Evolutionary conservation across 2,797 vertebrate species (phyloP), one percentile per base, ranked within the genome.

Genomic region (Clarias platycephalus): DNA sequence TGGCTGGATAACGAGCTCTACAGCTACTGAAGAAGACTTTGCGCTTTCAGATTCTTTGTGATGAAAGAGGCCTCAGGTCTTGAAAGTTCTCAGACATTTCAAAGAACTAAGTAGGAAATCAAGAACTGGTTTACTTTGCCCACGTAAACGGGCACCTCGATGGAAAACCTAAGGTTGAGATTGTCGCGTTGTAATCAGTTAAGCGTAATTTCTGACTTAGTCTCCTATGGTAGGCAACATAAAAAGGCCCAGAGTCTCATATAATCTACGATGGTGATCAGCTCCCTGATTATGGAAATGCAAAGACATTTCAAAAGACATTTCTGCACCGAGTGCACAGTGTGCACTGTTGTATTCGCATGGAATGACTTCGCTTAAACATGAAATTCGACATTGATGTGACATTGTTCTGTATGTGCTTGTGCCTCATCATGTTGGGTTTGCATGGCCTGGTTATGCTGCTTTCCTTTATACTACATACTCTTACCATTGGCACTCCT

Each of bases 1-100:
- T 96, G 96, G 96, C 95, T 96, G 72, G 87, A 91, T 60, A 89
- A 88, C 49, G 90, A 91, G 87, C 91, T 84, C 89, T 86, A 86
- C 24, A 40, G 80, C 40, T 86, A 86, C 74, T 86, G 64, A 84
- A 70, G 22, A 63, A 83, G 58, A 31, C 37, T 64, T 28, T 63
- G 15, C 20, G 13, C 44, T 66, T 2, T 44, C 77, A 79, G 58
- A 57, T 20, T 31, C 4, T 28, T 53, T 28, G 49, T 9, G 37
- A 55, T 8, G 22, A 71, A n/a, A 71, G 12, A 49, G 37, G 57
- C 12, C 16, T n/a, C 3, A 1, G 31, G 22, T 77, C 57, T 60
- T n/a, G 53, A 9, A 60, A 13, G 20, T 60, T 12, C 20, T 77
- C 20, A 12, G 26, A 31, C 7, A 22, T 75, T 57, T 57, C 49